Base-by-base conservation (phyloP, 2,888 invertebrate genomes). In the Sipha maydis region DNA sequence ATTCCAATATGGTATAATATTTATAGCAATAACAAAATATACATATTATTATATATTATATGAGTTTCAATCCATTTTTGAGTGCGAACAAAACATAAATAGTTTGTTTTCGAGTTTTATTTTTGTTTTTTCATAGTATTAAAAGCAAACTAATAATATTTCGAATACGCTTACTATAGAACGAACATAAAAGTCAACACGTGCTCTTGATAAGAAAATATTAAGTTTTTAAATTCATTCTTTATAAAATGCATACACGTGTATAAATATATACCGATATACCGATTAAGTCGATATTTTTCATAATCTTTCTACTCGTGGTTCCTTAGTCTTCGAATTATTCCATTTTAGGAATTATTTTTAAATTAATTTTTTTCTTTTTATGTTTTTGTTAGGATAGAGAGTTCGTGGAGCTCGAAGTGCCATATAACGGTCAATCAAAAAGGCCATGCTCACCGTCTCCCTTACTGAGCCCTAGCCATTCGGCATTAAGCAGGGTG, bases 391-490 rank as follows among this genome's bases (percentile, higher is more conserved):
- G 92, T 76, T 94, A 97, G 97, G 98, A 99, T 93, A 96, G 98
- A 89, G 98, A 98, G 93, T 98, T 98, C 93, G 97, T 98, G 90
- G 98, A 98, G 93, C 94, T 98, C 94, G 98, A 98, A 92, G 96
- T 96, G 91, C 97, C 98, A 38, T 98, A 95, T 93, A 98, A 98
- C 92, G 98, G 98, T 31, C 97, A 97, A 90, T 97, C 96, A 83
- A 98, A 97, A 93, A 94, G 98, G 92, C 97, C 97, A 1, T 97
- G 97, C 21, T 96, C 97, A 80, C 97, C 97, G 78, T 97, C 97
- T 76, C 97, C 97, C 34, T 93, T 96, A 92, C 96, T 96, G 89
- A 96, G 96, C 91, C 97, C 97, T 83, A 96, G 96, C 90, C 96
- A 97, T 93, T 97, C 96, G 85, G 95, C 96, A 83, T 95, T 95